Conservation (phyloP, 2,797 vertebrate genomes). For the Anguilla megastoma region DNA sequence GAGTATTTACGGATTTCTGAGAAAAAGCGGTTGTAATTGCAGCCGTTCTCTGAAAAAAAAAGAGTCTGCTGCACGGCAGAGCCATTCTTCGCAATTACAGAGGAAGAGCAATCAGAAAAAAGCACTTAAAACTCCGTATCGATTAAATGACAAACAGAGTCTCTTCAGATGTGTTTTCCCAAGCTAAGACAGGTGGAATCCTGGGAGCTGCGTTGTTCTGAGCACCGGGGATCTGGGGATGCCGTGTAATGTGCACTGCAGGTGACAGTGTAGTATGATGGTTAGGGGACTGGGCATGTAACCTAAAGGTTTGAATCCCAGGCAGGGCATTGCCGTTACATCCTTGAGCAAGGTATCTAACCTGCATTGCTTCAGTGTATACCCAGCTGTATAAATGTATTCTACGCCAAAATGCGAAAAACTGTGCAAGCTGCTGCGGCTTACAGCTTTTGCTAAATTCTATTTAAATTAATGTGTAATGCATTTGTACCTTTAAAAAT, state of each 20-base stretch:
- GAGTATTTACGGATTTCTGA: slow-evolving; percentile 39
- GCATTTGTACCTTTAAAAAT: no score
- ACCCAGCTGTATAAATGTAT: no score
- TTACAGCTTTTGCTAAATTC: no score
- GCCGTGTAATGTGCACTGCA: not conserved
- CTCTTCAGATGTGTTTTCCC: not conserved
- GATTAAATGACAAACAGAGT: slow-evolving; percentile 3
- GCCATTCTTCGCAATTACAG: not conserved
- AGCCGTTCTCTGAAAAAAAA: slow-evolving; percentile 31
- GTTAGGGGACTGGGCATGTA: no score
- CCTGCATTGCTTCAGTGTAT: no score
- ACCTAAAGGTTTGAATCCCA: not conserved
- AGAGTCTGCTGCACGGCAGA: no score
- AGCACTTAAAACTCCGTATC: not conserved
- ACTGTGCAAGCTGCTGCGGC: no score
- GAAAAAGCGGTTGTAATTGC: slow-evolving; percentile 31
- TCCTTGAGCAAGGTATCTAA: no score
- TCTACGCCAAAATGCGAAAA: no score
- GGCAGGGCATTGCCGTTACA: no score
- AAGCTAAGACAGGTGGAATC: slow-evolving; percentile 12
- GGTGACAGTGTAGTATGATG: not conserved
- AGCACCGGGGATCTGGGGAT: not conserved
- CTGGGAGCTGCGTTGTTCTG: not conserved
- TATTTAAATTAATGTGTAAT: no score
- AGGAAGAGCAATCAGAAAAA: not conserved